Conservation (phyloP, 2,113 vertebrate genomes). For the Hemibagrus wyckioides region DNA sequence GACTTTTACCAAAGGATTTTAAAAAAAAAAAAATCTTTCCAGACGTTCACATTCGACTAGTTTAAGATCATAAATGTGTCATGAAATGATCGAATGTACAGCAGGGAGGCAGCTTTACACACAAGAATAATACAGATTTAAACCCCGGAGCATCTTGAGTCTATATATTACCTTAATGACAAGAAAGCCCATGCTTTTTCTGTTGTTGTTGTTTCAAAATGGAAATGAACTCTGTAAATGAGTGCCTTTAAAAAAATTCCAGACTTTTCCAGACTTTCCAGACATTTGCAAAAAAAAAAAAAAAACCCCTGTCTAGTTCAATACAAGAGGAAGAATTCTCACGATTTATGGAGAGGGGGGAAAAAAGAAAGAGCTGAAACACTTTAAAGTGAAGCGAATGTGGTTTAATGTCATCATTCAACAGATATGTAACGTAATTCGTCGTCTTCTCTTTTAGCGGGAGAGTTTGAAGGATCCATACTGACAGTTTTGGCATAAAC, state of each 20-base stretch:
- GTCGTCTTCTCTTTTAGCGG: conserved; percentile 14
- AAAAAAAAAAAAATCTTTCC: neutral
- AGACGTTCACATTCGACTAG: neutral
- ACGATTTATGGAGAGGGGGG: neutral
- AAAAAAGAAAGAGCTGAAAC: neutral
- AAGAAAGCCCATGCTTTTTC: neutral
- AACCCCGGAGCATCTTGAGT: neutral
- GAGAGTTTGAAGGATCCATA: neutral
- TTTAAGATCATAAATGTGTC: neutral
- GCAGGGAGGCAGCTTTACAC: neutral
- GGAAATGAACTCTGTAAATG: neutral
- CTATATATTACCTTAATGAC: neutral
- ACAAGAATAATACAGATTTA: neutral
- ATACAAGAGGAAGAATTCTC: neutral
- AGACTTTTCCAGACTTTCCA: neutral
- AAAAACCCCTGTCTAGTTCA: neutral
- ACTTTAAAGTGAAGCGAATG: conserved; percentile 26
- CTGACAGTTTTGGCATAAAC: conserved; percentile 40
- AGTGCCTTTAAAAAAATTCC: neutral
- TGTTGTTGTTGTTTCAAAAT: neutral
- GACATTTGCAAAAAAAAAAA: neutral
- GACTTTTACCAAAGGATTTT: neutral
- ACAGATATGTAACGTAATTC: conserved; percentile 17
- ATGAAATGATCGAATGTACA: neutral
- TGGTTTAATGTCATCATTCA: conserved; percentile 31